Conservation (phyloP, 53 echinoderm and acorn worm genomes). For the Mesocentrotus franciscanus region DNA sequence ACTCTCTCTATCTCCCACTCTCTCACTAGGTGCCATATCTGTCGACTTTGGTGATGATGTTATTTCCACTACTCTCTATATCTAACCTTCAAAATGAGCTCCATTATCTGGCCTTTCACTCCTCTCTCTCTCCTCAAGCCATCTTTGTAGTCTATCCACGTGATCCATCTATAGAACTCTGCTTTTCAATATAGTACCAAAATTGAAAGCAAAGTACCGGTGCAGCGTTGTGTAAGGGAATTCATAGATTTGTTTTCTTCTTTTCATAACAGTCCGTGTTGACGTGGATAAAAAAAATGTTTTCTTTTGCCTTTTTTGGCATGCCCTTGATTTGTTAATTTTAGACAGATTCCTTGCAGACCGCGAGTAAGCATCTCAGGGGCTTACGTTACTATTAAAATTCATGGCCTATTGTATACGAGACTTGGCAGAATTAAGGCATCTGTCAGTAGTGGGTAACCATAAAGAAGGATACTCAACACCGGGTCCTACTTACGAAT, state of each 20-base stretch:
- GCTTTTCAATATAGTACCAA: neutral
- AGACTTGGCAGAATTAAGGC: neutral
- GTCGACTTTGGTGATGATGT: too few relatives aligned
- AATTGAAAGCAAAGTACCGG: neutral
- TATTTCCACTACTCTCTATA: too few relatives aligned
- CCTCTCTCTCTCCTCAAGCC: too few relatives aligned
- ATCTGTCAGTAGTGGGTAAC: neutral
- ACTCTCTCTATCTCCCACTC: neutral
- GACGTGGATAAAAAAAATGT: neutral
- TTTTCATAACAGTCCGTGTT: too few relatives aligned
- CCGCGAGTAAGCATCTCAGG: neutral
- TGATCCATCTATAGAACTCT: too few relatives aligned
- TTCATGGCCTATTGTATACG: neutral
- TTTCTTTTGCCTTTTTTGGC: neutral
- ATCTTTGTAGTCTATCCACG: too few relatives aligned
- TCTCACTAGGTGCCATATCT: too few relatives aligned
- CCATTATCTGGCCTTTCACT: too few relatives aligned
- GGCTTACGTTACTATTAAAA: neutral
- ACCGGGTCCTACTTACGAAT: too few relatives aligned
- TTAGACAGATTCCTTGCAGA: neutral
- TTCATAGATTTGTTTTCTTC: neutral
- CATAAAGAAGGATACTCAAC: neutral
- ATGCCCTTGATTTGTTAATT: neutral
- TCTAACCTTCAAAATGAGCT: too few relatives aligned
- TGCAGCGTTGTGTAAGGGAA: neutral